Base-by-base conservation (phyloP, 2,113 vertebrate genomes). In the Macrotis lagotis region DNA sequence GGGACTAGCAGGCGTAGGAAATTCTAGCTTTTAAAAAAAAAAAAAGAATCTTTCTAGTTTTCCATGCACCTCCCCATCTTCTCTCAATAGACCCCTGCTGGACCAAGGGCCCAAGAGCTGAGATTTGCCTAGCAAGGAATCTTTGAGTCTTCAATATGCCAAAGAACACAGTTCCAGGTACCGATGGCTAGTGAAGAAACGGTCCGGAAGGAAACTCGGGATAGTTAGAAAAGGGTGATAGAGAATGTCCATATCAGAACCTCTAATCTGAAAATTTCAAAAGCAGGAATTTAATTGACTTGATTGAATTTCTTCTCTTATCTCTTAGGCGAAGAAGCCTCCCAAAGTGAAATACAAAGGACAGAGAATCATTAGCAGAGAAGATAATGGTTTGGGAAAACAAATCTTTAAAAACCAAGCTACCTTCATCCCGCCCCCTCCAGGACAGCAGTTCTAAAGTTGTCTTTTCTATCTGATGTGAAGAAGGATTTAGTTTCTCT, bases 301-400 rank as follows among this genome's bases (percentile, higher is more conserved):
- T 93, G 96, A 94, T 96, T 92, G 94, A 91, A 96, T 96, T 95
- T 97, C 94, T 93, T 92, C n/a, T 37, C 74, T 96, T 96, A 95
- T 97, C 95, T 93, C 25, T 0, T 48, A 93, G 92, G 92, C 66
- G 50, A 93, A 83, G 94, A 95, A 95, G 74, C 93, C 90, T 96
- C 92, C 93, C 96, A 91, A 96, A 93, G 94, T 94, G 95, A 94
- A 96, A 91, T 90, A 93, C 93, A 89, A 96, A 95, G 94, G 74
- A 48, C 49, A 37, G 48, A 50, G 91, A 90, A 88, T 91, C 92
- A 52, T 91, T 53, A 83, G 93, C 59, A 95, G 93, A 89, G 52
- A 95, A 91, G 94, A 91, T 89, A 88, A 94, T 93, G 93, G 10
- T 91, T 92, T 44, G 89, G 94, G 90, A 50, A 59, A 7, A 59